Evolutionary conservation across 2,888 invertebrate species (phyloP), one percentile per base, ranked within the genome.

Genomic region (Siphlonurus alternatus): DNA sequence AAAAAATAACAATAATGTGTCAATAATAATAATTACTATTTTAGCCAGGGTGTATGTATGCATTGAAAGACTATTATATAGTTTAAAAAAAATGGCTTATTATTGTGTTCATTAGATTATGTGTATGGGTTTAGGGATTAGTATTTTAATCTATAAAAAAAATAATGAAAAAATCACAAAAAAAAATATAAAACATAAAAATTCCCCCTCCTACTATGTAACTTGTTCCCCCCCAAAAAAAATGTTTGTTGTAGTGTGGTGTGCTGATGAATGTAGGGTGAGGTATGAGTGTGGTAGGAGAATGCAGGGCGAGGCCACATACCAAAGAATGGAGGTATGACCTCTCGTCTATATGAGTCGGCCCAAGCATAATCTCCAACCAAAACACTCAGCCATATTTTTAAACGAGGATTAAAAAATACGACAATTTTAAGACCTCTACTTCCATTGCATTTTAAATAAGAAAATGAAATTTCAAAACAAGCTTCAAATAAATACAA

Each of bases 81-180:
- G 38, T 38, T 38, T 38, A 15, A 15, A 38, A 38, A 38, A 38
- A 38, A 38, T 38, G 38, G 38, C 38, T 38, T 38, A 38, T 38
- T 38, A 38, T 38, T 38, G 38, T 38, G 38, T 38, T 38, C 38
- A 38, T 38, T 38, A 38, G 38, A 10, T 10, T 38, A 38, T 38
- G 38, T 38, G 38, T 38, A 38, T 38, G 38, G 38, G 64, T 61
- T 64, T 54, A 64, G 64, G 61, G 60, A 64, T 64, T 61, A 63
- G 64, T 61, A 61, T 61, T 64, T 61, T 64, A 64, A 38, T 61
- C 64, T 61, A 61, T 64, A 64, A 61, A 64, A 61, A 59, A 63
- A 63, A 63, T 61, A 64, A 64, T 61, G 61, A 19, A 64, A 61
- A 63, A 61, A 64, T 23, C 18, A 25, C 53, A 61, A 64, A 25